phyloP scores from a whole-genome alignment of 1,140 invertebrate genomes.

The Anoplolepis gracilipes region DNA sequence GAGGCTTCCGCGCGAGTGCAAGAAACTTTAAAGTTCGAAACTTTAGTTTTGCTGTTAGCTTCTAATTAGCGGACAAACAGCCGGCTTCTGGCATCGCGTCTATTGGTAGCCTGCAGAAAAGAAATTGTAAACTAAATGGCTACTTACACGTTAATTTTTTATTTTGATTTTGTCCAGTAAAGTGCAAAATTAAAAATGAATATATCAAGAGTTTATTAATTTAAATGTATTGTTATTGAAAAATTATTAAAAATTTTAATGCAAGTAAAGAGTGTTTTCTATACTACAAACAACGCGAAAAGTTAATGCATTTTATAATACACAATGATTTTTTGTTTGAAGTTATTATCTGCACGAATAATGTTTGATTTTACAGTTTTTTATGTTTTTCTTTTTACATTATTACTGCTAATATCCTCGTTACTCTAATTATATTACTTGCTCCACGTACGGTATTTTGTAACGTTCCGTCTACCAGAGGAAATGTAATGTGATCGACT shows the following conservation, averaged over 20 bases:
- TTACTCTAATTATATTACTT: neutral
- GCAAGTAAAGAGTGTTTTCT: neutral
- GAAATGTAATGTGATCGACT: neutral
- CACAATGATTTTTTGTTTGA: neutral
- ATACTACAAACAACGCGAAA: neutral
- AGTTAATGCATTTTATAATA: neutral
- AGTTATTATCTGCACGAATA: neutral
- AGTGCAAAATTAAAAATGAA: neutral
- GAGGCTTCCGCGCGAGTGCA: conserved; percentile 75
- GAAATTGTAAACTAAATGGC: conserved; percentile 63
- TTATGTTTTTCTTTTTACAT: neutral
- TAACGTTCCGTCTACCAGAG: neutral
- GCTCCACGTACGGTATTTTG: too few species aligned
- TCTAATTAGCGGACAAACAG: conserved; percentile 86
- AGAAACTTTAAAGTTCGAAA: conserved; percentile 85
- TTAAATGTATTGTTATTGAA: neutral
- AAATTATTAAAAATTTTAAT: neutral
- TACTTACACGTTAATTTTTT: conserved; percentile 31
- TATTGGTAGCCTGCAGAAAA: conserved; percentile 55
- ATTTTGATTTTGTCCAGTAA: neutral
- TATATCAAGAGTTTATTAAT: conserved; percentile 8
- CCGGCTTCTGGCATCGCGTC: conserved; percentile 70
- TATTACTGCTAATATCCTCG: neutral
- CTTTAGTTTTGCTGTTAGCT: conserved; percentile 84
- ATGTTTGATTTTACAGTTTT: neutral